phyloP scores from a whole-genome alignment of 2,113 vertebrate species.

The Onychostruthus taczanowskii region DNA sequence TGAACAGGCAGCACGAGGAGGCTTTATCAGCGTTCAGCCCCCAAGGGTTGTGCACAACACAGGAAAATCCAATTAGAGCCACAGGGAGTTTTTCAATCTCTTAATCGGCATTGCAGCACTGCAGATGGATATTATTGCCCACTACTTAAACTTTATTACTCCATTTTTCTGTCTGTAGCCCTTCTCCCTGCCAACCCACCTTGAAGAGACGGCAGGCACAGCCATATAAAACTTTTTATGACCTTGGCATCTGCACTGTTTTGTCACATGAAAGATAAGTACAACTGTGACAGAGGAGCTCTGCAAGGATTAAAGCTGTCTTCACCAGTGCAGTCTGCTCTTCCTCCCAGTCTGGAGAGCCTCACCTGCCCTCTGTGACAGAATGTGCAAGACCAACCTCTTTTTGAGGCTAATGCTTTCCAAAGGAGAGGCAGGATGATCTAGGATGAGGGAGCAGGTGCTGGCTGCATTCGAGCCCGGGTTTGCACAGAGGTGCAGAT shows the following conservation, averaged over 20 bases:
- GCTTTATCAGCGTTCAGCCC: slow-evolving; percentile 62
- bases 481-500: background rate
- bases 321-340: slow-evolving; percentile 7
- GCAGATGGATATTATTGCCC: slow-evolving; percentile 75
- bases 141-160: slow-evolving; percentile 75
- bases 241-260: slow-evolving; percentile 59
- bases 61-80: slow-evolving; percentile 77
- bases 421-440: background rate
- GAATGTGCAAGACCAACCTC: background rate
- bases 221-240: slow-evolving; percentile 65
- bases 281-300: slow-evolving; percentile 4
- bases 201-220: slow-evolving; percentile 65
- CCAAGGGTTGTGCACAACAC: slow-evolving; percentile 52
- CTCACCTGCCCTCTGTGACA: background rate
- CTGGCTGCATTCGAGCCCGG: background rate
- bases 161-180: slow-evolving; percentile 71
- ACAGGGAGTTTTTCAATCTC: slow-evolving; percentile 68
- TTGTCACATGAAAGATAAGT: slow-evolving; percentile 47
- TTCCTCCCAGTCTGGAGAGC: background rate
- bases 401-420: background rate
- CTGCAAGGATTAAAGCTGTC: background rate
- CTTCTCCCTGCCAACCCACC: slow-evolving; percentile 66
- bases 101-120: slow-evolving; percentile 71
- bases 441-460: background rate
- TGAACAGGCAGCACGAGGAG: slow-evolving; percentile 62